Base-by-base conservation (phyloP, 2,113 vertebrate species). In the Procapra przewalskii region DNA sequence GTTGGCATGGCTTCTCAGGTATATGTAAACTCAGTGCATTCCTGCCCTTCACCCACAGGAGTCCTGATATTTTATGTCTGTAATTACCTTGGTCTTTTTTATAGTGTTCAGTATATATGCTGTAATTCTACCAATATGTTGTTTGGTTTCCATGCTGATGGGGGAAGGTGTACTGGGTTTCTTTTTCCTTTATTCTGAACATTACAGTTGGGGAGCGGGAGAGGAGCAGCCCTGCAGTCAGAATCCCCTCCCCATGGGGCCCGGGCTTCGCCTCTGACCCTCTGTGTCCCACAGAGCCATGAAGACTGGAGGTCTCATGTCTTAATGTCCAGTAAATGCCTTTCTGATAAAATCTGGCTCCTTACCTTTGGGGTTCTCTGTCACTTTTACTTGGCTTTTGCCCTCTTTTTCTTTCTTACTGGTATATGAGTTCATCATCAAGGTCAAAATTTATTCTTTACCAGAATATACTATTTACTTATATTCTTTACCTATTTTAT, bases 201-300 rank as follows among this genome's bases (percentile, higher is more conserved):
- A 23, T 31, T 85, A 19, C 93, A 11, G 3, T 15, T 87, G 79
- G 2, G 52, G 33, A 50, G 48, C 2, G 1, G 5, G 33, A n/a
- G 9, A 11, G 21, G 23, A 12, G 5, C 33, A 21, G 14, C 15
- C 55, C 15, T 50, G 1, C 0, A 10, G 5, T 17, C 40, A 33
- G 45, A 25, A 31, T 36, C 9, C 0, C 10, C 5, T 40, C 2
- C 11, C 14, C 13, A 36, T 14, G 13, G 3, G 4, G 13, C 23
- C 27, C 2, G 1, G 15, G 1, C 40, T 55, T 75, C 15, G 25
- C 50, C 9, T 45, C n/a, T 45, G 11, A 64, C 6, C 11, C 54
- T 11, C 48, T 8, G 0, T 1, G 1, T 29, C 27, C n/a, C 3
- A 11, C 21, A 43, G 14, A 23, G 23, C 36, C 7, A 0, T 23